phyloP scores from a whole-genome alignment of 2,888 invertebrate genomes.

The Dicycla oo region DNA sequence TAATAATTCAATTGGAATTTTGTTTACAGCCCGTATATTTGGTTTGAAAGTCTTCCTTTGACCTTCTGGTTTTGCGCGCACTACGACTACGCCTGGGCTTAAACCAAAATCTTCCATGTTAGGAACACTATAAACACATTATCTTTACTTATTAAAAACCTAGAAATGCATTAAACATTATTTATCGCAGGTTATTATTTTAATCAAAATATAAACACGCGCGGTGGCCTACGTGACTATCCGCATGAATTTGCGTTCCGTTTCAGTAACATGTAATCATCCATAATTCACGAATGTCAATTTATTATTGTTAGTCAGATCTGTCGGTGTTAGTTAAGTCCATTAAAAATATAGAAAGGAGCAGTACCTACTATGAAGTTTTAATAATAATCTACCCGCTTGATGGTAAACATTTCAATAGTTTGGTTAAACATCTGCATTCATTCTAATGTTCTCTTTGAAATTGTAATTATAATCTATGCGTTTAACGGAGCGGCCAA shows the following conservation, averaged over 20 bases:
- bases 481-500: slow-evolving; percentile 20
- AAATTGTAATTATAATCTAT: neutral
- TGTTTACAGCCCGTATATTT: slow-evolving; percentile 92
- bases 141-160: slow-evolving; percentile 6
- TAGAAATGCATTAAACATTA: neutral
- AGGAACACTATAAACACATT: slow-evolving; percentile 39
- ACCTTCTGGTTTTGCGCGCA: slow-evolving; percentile 93
- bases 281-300: neutral
- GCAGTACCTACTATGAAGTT: neutral
- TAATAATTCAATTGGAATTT: slow-evolving; percentile 95
- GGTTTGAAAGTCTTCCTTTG: slow-evolving; percentile 95
- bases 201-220: slow-evolving; percentile 81
- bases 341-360: neutral
- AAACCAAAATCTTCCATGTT: slow-evolving; percentile 81
- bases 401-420: neutral
- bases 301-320: slow-evolving; percentile 10
- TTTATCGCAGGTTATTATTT: slow-evolving; percentile 72
- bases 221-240: slow-evolving; percentile 89
- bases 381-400: too few relatives aligned
- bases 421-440: neutral
- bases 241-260: slow-evolving; percentile 72
- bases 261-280: slow-evolving; percentile 26
- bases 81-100: slow-evolving; percentile 90
- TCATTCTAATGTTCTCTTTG: neutral
- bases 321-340: neutral